Conservation (phyloP, 2,113 vertebrate species). For the Promerops cafer region DNA sequence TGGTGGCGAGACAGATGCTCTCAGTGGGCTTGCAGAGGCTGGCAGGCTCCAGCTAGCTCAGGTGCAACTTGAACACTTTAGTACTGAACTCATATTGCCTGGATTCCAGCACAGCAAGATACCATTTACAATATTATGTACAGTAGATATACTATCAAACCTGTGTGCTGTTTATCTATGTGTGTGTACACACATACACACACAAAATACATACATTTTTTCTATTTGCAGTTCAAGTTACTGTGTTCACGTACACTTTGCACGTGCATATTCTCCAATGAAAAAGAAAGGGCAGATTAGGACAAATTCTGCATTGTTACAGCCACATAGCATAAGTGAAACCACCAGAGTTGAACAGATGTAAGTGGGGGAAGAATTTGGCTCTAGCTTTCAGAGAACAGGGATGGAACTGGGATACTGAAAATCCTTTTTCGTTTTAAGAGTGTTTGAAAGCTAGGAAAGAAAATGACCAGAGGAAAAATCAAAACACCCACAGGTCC, state of each 20-base stretch:
- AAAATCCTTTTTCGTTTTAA: neutral
- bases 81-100: slow-evolving; percentile 69
- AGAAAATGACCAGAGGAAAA: neutral
- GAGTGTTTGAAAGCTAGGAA: neutral
- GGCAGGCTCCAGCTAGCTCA: slow-evolving; percentile 79
- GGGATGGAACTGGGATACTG: neutral
- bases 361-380: slow-evolving; percentile 50
- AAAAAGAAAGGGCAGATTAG: slow-evolving; percentile 53
- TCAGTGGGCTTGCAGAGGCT: slow-evolving; percentile 81
- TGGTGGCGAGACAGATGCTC: slow-evolving; percentile 84
- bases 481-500: neutral
- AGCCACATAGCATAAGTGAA: neutral
- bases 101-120: slow-evolving; percentile 71
- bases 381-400: neutral
- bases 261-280: neutral
- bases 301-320: slow-evolving; percentile 40
- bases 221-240: neutral
- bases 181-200: neutral
- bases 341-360: slow-evolving; percentile 45
- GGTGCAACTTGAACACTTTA: slow-evolving; percentile 77
- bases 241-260: neutral
- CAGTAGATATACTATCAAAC: slow-evolving; percentile 58
- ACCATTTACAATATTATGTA: slow-evolving; percentile 66
- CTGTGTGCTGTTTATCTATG: slow-evolving; percentile 19
- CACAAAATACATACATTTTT: neutral